A percentile compares a stretch with the other conserved stretches of the same genome.
Evolutionary conservation across 2,888 invertebrate species (phyloP).

Genomic region (Mythimna impura): DNA sequence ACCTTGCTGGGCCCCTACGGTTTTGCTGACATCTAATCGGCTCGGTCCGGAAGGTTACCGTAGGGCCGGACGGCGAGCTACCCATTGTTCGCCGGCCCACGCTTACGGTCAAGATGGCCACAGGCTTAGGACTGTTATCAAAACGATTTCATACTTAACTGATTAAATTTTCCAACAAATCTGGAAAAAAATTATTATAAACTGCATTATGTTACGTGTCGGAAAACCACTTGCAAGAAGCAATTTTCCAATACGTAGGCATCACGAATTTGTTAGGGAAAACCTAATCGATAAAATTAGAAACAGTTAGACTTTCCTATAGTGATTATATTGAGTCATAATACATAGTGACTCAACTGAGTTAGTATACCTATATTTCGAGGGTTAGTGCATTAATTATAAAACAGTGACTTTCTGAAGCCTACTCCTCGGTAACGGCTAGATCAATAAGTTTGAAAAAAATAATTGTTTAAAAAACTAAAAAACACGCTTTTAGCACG

Average conservation of each 20-base stretch:
- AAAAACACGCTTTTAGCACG: too few relatives aligned
- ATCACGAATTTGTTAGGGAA: constrained; percentile 21
- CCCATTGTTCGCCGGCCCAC: too few relatives aligned
- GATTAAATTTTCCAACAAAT: neutral
- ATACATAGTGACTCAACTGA: neutral
- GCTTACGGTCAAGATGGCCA: neutral
- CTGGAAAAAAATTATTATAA: neutral
- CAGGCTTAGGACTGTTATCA: neutral
- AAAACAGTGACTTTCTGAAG: too few relatives aligned
- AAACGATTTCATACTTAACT: neutral
- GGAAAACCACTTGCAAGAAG: constrained; percentile 11
- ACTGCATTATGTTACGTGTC: neutral
- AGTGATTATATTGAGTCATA: neutral
- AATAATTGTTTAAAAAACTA: too few relatives aligned
- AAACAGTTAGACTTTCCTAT: neutral
- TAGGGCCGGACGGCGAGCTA: too few relatives aligned
- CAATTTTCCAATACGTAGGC: constrained; percentile 7
- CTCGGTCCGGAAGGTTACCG: too few relatives aligned
- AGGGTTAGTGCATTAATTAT: too few relatives aligned
- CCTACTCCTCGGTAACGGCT: too few relatives aligned
- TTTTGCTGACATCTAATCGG: too few relatives aligned
- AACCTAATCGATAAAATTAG: constrained; percentile 21
- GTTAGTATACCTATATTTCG: neutral
- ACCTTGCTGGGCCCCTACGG: too few relatives aligned
- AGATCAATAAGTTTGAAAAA: too few relatives aligned